Base-by-base conservation (phyloP, 2,888 invertebrate genomes). In the Macropis europaea region DNA sequence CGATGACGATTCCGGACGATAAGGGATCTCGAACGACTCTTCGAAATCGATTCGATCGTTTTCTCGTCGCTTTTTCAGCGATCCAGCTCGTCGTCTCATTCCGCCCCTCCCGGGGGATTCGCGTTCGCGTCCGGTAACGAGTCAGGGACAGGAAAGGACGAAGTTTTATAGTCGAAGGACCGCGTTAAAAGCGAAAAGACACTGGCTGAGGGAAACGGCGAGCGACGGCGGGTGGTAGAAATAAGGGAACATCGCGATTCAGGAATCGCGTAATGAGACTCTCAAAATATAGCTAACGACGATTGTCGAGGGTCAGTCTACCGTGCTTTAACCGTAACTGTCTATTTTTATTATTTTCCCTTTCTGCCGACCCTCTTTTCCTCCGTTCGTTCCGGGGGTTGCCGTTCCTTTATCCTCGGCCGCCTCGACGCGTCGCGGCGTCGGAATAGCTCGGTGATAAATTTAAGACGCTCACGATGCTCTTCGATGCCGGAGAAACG, bases 251-350 rank as follows among this genome's bases (percentile, higher is more conserved):
- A 82, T 73, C 82, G 68, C 68, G 75, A 81, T 72, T 75, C 76
- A 62, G 70, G 83, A 84, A 84, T 84, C 80, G 82, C 77, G 85
- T 88, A 87, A 88, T 86, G 88, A 88, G 86, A 85, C 87, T 83
- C 82, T 85, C 79, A 82, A 87, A 86, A 86, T 87, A 86, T 85
- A 87, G 84, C 84, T 84, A 82, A 84, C 82, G 84, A 84, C 88
- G 84, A 88, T 88, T 87, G 88, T 88, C 82, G 85, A 86, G 86
- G 86, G 86, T 86, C 87, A 87, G 85, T 88, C 88, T 88, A 87
- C 81, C 88, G 84, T 88, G 82, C 79, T 71, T 84, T 86, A 87
- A 87, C 86, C 86, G 86, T 84, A 76, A 86, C 81, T 88, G 87
- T 86, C 86, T 85, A 82, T 86, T 87, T 87, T 87, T 88, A 85